A percentile compares a stretch with the other conserved stretches of the same genome.
Conservation (phyloP, 2,797 vertebrate species). For the Xenopus petersii region DNA sequence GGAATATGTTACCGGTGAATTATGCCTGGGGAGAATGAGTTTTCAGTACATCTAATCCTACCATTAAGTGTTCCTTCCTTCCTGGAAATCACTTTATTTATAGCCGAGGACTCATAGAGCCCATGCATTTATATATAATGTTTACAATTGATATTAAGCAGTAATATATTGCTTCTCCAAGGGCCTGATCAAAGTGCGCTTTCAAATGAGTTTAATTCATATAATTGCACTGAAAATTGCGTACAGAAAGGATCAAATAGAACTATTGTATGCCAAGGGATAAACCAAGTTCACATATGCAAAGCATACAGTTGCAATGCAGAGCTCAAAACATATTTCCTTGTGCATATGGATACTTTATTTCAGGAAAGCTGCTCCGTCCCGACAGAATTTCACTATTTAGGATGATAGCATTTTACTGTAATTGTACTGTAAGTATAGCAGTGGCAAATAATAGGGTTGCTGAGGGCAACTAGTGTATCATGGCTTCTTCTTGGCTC, state of each 20-base stretch:
- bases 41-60: constrained; percentile 39
- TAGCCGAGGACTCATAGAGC: constrained; percentile 11
- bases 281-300: constrained; percentile 3
- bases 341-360: neutral
- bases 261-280: neutral
- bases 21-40: constrained; percentile 34
- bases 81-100: constrained; percentile 41
- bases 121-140: constrained; percentile 35
- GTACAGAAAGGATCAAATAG: constrained; percentile 2
- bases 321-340: neutral
- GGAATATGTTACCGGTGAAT: constrained; percentile 15
- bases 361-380: too few relatives aligned
- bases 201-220: constrained; percentile 40
- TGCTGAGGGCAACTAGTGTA: too few relatives aligned
- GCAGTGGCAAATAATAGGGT: too few relatives aligned
- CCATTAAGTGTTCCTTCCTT: constrained; percentile 45
- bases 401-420: too few relatives aligned
- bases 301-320: neutral
- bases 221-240: constrained; percentile 20
- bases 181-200: constrained; percentile 14
- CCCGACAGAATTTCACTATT: too few relatives aligned
- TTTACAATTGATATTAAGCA: constrained; percentile 39
- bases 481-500: too few relatives aligned
- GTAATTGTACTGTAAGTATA: too few relatives aligned
- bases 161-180: constrained; percentile 20